Conservation (phyloP, 37 sponge, comb jelly and placozoan genomes). For the Cladorhizidae sp. region DNA sequence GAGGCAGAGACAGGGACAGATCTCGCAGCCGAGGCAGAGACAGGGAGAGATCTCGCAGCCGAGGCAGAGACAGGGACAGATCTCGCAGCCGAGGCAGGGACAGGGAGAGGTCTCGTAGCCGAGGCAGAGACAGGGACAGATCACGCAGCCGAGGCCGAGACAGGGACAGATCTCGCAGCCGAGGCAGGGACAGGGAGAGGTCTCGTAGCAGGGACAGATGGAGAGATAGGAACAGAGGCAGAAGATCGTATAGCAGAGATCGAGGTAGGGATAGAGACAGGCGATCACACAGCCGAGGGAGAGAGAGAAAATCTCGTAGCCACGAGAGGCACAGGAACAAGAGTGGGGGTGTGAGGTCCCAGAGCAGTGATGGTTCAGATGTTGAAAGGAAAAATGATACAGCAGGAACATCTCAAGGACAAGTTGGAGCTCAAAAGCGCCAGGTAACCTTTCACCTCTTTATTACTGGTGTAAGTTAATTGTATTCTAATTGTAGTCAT, state of each 20-base stretch:
- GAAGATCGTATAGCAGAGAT: constrained; percentile 3
- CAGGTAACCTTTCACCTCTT: no score
- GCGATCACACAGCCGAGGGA: constrained; percentile 24
- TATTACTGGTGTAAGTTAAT: no score
- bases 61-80: background rate
- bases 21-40: no score
- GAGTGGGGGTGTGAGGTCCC: background rate
- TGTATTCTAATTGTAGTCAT: no score
- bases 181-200: constrained; percentile 8
- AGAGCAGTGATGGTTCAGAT: background rate
- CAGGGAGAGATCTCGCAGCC: constrained; percentile 16
- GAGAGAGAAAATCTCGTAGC: constrained; percentile 22
- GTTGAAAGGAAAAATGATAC: background rate
- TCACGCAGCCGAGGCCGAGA: constrained; percentile 8
- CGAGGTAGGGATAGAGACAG: constrained; percentile 21
- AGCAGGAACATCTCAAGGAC: no score
- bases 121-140: constrained; percentile 12
- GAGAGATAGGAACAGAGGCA: constrained; percentile 12
- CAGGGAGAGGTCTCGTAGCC: constrained; percentile 7
- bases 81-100: constrained; percentile 23
- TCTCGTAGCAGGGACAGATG: constrained; percentile 38
- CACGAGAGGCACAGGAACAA: constrained; percentile 22
- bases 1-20: background rate
- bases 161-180: background rate
- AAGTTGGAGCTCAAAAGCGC: no score